A percentile compares a stretch with the other conserved stretches of the same genome.
phyloP scores from a whole-genome alignment of 2,888 invertebrate species.

The Teleiodes luculella region DNA sequence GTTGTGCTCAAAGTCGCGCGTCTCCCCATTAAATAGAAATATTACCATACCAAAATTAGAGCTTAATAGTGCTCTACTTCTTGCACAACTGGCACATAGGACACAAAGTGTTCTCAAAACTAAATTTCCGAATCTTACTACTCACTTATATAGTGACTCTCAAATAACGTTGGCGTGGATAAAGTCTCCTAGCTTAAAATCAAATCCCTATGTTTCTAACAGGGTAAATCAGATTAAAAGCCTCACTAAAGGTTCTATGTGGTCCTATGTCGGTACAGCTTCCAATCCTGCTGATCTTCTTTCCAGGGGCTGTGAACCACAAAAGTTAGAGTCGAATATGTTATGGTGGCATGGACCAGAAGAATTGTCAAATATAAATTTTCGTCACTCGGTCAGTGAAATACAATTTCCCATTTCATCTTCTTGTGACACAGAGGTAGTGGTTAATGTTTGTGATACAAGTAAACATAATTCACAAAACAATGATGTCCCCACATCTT shows the following conservation, averaged over 20 bases:
- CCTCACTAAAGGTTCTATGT: neutral
- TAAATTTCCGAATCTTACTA: neutral
- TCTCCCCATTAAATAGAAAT: neutral
- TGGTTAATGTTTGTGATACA: neutral
- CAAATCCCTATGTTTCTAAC: neutral
- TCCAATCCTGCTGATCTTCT: conserved; percentile 5
- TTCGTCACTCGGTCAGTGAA: neutral
- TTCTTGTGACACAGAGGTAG: neutral
- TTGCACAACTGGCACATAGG: neutral
- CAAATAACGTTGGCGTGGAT: neutral
- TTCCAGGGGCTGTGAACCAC: conserved; percentile 8
- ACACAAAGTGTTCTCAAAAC: neutral
- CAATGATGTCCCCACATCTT: neutral
- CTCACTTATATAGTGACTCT: conserved; percentile 5
- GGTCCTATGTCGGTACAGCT: neutral
- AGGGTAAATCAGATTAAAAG: neutral
- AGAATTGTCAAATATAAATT: neutral
- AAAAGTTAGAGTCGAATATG: neutral
- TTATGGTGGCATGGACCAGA: conserved; percentile 8
- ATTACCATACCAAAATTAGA: conserved; percentile 9
- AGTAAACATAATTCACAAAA: neutral
- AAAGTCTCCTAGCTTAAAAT: neutral
- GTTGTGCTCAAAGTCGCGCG: conserved; percentile 7
- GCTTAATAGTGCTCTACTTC: conserved; percentile 2
- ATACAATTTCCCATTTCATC: neutral